phyloP scores from a whole-genome alignment of 2,797 vertebrate genomes.

The Salmo trutta region DNA sequence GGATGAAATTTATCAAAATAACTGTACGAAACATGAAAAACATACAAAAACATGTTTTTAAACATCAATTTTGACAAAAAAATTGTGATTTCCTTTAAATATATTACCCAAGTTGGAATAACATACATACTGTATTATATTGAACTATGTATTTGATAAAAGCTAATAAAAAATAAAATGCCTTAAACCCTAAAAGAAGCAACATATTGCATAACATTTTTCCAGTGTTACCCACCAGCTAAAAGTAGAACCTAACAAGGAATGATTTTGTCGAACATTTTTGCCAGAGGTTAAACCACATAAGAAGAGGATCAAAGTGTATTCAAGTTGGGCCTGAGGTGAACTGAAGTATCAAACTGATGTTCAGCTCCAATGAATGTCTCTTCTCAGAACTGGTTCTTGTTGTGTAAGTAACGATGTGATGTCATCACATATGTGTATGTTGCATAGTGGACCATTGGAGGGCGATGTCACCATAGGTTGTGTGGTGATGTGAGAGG shows the following conservation, averaged over 20 bases:
- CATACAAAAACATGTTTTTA: too few relatives aligned
- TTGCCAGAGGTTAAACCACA: neutral
- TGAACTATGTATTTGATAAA: too few relatives aligned
- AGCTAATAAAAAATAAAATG: too few relatives aligned
- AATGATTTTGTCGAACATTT: slow-evolving; percentile 1
- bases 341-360: neutral
- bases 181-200: too few relatives aligned
- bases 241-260: neutral
- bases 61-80: too few relatives aligned
- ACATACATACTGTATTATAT: too few relatives aligned
- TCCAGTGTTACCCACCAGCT: neutral
- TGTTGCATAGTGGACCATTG: neutral
- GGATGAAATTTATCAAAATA: too few relatives aligned
- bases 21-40: too few relatives aligned
- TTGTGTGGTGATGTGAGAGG: neutral
- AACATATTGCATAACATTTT: neutral
- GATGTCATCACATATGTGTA: neutral
- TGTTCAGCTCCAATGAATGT: neutral
- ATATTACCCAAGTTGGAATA: too few relatives aligned
- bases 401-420: neutral
- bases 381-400: neutral
- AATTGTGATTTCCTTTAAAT: too few relatives aligned
- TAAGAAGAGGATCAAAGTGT: slow-evolving; percentile 2
- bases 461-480: neutral
- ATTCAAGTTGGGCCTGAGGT: neutral